Base-by-base conservation (phyloP, 92 coral and sea anemone species). In the Ricordea florida region DNA sequence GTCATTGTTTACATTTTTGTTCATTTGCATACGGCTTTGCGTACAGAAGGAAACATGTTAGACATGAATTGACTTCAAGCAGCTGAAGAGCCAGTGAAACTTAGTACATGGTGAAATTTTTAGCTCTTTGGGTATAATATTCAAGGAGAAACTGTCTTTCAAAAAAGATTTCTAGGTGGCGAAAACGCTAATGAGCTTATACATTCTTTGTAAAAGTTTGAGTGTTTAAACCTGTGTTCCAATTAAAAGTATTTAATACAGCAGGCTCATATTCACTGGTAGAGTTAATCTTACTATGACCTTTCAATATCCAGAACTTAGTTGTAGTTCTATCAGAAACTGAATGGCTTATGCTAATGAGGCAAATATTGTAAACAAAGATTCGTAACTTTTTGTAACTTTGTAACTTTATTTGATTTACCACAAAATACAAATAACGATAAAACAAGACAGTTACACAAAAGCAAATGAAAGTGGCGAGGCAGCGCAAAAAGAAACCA, bases 331-430 rank as follows among this genome's bases (percentile, higher is more conserved):
- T 31, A 15, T 47, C 26, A 47, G 55, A 47, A 47, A 47, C 55
- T 47, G 55, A 47, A 47, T 47, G 6, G 55, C 5, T 49, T 18
- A 49, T 49, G 57, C 57, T 49, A 49, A 18, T 49, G 57, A 49
- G 57, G 29, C 57, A 49, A 23, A 49, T 49, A 49, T 49, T 49
- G 57, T 49, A 35, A 35, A 49, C 57, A 49, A 49, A n/a, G 57
- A 49, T 16, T 49, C 26, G n/a, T n/a, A n/a, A n/a, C n/a, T n/a
- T n/a, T n/a, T n/a, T n/a, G n/a, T n/a, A n/a, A n/a, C n/a, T n/a
- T n/a, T n/a, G n/a, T n/a, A n/a, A n/a, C n/a, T n/a, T n/a, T n/a
- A n/a, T n/a, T n/a, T n/a, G n/a, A n/a, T n/a, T n/a, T n/a, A n/a
- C n/a, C n/a, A n/a, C n/a, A n/a, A n/a, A n/a, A n/a, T n/a, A n/a